phyloP scores from a whole-genome alignment of 2,113 vertebrate species.

The Theristicus caerulescens region DNA sequence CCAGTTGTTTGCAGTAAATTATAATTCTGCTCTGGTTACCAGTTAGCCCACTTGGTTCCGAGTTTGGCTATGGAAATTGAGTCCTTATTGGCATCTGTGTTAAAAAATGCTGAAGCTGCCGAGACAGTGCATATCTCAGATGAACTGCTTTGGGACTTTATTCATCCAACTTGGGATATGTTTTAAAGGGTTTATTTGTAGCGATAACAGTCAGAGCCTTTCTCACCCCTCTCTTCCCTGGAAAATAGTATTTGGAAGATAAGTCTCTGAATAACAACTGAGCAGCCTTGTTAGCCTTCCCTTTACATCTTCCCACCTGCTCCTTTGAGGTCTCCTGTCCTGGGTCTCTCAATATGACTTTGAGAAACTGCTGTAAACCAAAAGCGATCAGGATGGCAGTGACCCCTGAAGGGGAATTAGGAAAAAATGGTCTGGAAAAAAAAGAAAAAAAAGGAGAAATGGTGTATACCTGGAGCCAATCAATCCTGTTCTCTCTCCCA shows the following conservation, averaged over 20 bases:
- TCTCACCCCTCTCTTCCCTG: background rate
- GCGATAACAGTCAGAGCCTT: background rate
- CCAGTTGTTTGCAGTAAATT: background rate
- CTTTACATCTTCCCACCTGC: background rate
- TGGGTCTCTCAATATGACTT: background rate
- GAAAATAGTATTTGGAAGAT: conserved; percentile 15
- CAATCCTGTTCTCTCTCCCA: background rate
- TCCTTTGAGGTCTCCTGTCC: background rate
- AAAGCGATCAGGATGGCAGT: background rate
- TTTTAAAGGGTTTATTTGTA: conserved; percentile 31
- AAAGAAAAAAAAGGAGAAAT: background rate
- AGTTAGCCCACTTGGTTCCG: background rate
- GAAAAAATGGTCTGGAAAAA: background rate
- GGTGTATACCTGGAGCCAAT: background rate
- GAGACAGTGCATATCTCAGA: background rate
- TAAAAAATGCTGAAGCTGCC: background rate
- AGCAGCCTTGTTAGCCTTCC: background rate
- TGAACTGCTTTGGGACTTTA: background rate
- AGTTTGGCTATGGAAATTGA: background rate
- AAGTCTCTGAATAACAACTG: background rate
- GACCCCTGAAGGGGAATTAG: background rate
- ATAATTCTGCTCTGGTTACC: background rate
- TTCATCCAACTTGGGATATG: background rate
- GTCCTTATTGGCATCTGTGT: background rate
- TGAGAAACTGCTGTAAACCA: background rate